phyloP scores from a whole-genome alignment of 2,888 invertebrate genomes.

The Phasia obesa region DNA sequence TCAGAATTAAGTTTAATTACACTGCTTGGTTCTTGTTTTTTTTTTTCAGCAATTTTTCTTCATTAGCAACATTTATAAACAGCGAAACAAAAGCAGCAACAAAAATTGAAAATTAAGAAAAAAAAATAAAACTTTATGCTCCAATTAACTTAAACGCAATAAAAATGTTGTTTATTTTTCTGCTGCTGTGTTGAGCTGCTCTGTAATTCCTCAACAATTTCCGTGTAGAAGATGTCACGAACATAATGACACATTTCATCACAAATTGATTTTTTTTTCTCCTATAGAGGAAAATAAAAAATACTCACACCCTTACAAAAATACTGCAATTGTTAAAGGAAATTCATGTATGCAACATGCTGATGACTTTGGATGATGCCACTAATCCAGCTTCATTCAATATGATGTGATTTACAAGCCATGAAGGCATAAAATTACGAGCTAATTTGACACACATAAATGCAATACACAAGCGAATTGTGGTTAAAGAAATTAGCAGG shows the following conservation, averaged over 20 bases:
- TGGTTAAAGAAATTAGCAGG: conserved; percentile 26
- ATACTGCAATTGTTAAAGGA: conserved; percentile 2
- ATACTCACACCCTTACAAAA: not conserved
- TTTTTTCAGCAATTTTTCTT: conserved; percentile 35
- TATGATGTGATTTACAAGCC: conserved; percentile 53
- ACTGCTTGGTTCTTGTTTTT: too few relatives aligned
- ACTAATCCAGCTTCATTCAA: conserved; percentile 46
- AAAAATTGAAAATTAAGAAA: conserved; percentile 25
- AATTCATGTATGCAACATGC: conserved; percentile 51
- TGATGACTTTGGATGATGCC: conserved; percentile 46
- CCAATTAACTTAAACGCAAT: conserved; percentile 70
- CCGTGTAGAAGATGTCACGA: conserved; percentile 34
- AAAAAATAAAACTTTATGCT: conserved; percentile 64
- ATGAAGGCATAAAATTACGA: conserved; percentile 66
- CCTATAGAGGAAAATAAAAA: conserved; percentile 9
- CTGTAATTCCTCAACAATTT: conserved; percentile 48
- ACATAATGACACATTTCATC: conserved; percentile 43
- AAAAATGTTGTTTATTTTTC: conserved; percentile 49
- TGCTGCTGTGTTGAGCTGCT: conserved; percentile 6
- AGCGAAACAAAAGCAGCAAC: conserved; percentile 18
- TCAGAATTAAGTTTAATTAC: not conserved
- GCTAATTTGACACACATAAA: conserved; percentile 66
- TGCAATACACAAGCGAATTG: conserved; percentile 56
- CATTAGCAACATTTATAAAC: conserved; percentile 49
- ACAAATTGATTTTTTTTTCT: conserved; percentile 41